A percentile compares a stretch with the other conserved stretches of the same genome.
Evolutionary conservation across 1,140 invertebrate genomes (phyloP).

Genomic region (Battus philenor): DNA sequence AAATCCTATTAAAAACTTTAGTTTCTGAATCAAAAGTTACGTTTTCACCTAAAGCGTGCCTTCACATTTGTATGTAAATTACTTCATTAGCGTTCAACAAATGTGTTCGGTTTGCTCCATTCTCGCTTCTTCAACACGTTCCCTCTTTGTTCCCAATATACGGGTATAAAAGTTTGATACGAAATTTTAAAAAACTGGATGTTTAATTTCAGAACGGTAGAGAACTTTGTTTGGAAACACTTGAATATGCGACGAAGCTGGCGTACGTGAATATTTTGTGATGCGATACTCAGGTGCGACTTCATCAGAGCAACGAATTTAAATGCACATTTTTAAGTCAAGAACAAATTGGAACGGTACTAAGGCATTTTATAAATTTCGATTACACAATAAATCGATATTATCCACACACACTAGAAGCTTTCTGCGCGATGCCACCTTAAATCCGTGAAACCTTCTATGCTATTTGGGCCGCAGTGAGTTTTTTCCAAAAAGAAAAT

Average conservation of each 20-base stretch:
- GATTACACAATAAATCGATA: no score
- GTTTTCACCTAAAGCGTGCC: constrained; percentile 2
- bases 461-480: no score
- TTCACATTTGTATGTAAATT: constrained; percentile 32
- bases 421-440: no score
- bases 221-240: constrained; percentile 4
- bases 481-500: no score
- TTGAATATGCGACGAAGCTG: constrained; percentile 1
- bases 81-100: constrained; percentile 25
- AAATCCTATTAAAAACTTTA: background rate
- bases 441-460: no score
- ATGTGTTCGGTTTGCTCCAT: constrained; percentile 12
- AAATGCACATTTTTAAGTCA: no score
- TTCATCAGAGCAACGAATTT: no score
- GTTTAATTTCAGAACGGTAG: constrained; percentile 1
- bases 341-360: no score
- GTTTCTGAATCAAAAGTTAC: constrained; percentile 2
- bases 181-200: background rate
- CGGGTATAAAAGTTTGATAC: background rate
- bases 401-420: no score
- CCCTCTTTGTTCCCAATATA: constrained; percentile 12
- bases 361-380: no score
- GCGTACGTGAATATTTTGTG: constrained; percentile 1
- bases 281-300: no score
- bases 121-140: constrained; percentile 9